phyloP scores from a whole-genome alignment of 2,113 vertebrate genomes.

The Sakesphorus luctuosus region DNA sequence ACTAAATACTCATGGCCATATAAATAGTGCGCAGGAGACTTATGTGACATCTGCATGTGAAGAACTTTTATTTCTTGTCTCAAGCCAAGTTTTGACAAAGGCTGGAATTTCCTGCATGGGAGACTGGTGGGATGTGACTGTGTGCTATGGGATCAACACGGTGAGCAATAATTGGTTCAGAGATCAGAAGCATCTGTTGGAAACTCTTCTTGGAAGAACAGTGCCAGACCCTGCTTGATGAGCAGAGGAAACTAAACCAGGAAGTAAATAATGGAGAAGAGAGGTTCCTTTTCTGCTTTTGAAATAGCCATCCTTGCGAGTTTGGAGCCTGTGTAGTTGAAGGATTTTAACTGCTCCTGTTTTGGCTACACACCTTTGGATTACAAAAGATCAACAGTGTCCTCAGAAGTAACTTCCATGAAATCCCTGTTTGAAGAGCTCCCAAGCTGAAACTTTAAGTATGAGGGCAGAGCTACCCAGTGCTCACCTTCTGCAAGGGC shows the following conservation, averaged over 20 bases:
- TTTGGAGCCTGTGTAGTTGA: background rate
- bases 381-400: background rate
- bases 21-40: background rate
- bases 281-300: background rate
- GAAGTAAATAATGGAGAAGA: background rate
- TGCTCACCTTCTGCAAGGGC: background rate
- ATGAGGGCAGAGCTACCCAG: background rate
- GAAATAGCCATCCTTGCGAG: background rate
- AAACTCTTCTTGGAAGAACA: background rate
- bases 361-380: background rate
- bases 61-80: slow-evolving; percentile 14
- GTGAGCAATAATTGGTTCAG: background rate
- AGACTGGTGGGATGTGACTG: background rate
- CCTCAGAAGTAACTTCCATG: background rate
- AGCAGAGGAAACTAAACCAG: background rate
- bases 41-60: background rate
- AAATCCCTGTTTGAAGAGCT: background rate
- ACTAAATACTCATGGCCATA: background rate
- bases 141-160: background rate
- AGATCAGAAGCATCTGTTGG: background rate
- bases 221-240: background rate
- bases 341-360: background rate
- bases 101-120: background rate
- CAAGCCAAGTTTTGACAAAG: background rate
- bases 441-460: background rate